Percentiles rank a stretch among this genome's conserved stretches.
phyloP scores from a whole-genome alignment of 30 jellyfish, hydroid and myxozoan genomes.

The Calvadosia cruxmelitensis region DNA sequence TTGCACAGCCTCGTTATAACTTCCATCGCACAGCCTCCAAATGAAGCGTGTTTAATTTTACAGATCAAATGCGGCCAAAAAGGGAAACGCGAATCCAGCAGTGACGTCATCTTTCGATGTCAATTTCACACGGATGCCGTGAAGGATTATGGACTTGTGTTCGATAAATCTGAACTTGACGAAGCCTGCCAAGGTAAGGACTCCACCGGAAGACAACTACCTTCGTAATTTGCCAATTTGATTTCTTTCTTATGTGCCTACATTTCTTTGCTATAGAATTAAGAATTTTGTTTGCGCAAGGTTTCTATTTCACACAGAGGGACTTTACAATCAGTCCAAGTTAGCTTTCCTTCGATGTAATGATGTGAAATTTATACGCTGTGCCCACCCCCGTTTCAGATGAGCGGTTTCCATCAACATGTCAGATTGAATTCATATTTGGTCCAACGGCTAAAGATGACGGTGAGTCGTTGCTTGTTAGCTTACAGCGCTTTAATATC shows the following conservation, averaged over 20 bases:
- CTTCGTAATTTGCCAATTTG: neutral
- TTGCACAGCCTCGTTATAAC: no score
- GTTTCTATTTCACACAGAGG: no score
- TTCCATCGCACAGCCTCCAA: no score
- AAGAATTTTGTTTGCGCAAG: no score
- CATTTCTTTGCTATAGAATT: no score
- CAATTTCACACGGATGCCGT: conserved; percentile 84
- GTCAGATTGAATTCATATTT: conserved; percentile 62
- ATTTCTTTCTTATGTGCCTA: neutral
- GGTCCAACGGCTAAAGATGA: conserved; percentile 40
- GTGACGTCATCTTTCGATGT: conserved; percentile 61
- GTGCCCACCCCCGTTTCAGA: no score
- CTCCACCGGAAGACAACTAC: neutral
- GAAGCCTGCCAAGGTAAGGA: conserved; percentile 66
- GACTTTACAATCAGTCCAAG: no score
- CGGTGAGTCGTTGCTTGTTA: neutral
- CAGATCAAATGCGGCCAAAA: conserved; percentile 70
- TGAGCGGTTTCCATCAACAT: conserved; percentile 50
- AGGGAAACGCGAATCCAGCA: conserved; percentile 22
- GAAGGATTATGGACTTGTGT: conserved; percentile 23
- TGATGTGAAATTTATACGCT: no score
- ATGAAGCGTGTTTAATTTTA: neutral
- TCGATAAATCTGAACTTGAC: conserved; percentile 61
- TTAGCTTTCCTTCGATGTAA: no score
- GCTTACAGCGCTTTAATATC: neutral